phyloP scores from a whole-genome alignment of 2,888 invertebrate genomes.

The Pseudococcus jackbeardsleyi region DNA sequence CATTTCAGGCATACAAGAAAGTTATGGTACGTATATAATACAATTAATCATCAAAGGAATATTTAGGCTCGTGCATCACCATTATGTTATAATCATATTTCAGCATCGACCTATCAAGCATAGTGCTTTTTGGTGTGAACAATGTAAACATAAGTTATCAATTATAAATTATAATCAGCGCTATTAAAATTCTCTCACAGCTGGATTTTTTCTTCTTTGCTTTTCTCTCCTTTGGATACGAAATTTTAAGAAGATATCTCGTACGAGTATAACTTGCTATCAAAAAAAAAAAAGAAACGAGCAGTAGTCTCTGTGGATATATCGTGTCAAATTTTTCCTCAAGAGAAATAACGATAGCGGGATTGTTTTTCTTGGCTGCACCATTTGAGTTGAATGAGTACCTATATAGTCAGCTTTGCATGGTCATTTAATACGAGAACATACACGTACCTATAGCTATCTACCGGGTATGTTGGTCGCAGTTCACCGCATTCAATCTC shows the following conservation, averaged over 20 bases:
- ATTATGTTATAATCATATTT: constrained; percentile 32
- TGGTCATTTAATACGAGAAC: neutral
- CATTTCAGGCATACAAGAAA: constrained; percentile 19
- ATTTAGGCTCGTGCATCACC: constrained; percentile 19
- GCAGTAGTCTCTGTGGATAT: too few species aligned
- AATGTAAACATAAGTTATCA: constrained; percentile 19
- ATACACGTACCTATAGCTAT: neutral
- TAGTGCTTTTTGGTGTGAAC: constrained; percentile 2
- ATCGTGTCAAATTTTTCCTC: too few species aligned
- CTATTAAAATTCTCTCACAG: neutral
- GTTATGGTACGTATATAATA: neutral
- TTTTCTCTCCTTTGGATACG: neutral
- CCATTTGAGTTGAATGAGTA: neutral
- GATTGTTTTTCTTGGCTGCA: too few species aligned
- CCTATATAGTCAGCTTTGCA: neutral
- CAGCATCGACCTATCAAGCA: constrained; percentile 19
- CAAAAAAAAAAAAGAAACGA: neutral
- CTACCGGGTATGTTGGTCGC: neutral
- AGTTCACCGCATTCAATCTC: neutral
- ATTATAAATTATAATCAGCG: neutral
- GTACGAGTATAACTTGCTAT: neutral
- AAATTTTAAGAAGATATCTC: neutral
- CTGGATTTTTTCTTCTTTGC: too few species aligned
- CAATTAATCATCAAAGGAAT: constrained; percentile 32
- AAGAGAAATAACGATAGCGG: too few species aligned